phyloP scores from a whole-genome alignment of 2,113 vertebrate species.

The Sula dactylatra region DNA sequence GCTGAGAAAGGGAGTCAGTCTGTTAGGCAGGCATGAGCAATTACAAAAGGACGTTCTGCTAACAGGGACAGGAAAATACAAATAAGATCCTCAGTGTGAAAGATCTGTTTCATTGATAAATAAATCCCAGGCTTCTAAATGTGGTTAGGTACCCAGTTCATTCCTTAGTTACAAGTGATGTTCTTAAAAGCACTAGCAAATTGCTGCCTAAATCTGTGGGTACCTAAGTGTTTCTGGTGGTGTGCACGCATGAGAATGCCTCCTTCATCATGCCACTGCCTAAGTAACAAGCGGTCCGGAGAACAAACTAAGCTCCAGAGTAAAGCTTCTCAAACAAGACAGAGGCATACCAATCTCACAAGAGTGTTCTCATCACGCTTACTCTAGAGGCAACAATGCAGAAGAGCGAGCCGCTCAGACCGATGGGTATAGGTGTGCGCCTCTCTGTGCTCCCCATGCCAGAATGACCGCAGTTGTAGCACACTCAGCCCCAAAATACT shows the following conservation, averaged over 20 bases:
- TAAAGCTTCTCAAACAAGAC: background rate
- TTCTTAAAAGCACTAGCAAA: background rate
- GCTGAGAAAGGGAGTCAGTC: background rate
- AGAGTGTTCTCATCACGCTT: background rate
- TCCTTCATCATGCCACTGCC: background rate
- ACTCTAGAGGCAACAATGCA: background rate
- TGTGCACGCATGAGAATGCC: rapidly evolving
- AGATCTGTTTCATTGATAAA: background rate
- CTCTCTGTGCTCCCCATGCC: background rate
- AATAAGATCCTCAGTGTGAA: background rate
- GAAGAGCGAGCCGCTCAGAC: background rate
- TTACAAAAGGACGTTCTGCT: background rate
- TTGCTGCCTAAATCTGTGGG: background rate
- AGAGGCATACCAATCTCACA: background rate
- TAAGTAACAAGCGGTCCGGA: background rate
- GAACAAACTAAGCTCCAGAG: background rate
- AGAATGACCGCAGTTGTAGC: background rate
- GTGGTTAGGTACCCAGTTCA: background rate
- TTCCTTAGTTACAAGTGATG: background rate
- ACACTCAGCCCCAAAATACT: background rate
- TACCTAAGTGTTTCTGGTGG: background rate
- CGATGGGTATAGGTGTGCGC: too few relatives aligned
- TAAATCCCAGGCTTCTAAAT: background rate
- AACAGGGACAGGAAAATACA: background rate
- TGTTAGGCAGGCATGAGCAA: background rate